phyloP scores from a whole-genome alignment of 2,113 vertebrate genomes.

The Pachyramphus minor region DNA sequence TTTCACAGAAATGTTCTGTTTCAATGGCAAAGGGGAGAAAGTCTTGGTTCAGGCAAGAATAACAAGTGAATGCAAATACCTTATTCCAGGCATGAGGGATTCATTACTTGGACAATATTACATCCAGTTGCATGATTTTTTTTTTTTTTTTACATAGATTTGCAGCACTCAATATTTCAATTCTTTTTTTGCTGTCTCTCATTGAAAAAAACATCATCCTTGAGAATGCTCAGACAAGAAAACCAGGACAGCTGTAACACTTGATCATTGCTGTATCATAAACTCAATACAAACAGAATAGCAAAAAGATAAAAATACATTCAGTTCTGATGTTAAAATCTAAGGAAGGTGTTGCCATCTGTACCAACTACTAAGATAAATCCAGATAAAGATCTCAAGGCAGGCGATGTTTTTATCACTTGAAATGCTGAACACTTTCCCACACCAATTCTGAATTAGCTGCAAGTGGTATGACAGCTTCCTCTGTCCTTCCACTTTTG shows the following conservation, averaged over 20 bases:
- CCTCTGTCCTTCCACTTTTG: background rate
- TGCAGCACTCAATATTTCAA: background rate
- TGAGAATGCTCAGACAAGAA: background rate
- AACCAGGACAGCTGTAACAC: background rate
- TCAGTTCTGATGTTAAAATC: background rate
- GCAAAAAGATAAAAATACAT: background rate
- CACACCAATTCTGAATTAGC: background rate
- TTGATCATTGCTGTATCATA: background rate
- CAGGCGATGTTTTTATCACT: background rate
- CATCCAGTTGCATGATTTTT: background rate
- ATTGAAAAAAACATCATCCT: background rate
- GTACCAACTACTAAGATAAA: background rate
- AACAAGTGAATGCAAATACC: background rate
- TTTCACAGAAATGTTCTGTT: background rate
- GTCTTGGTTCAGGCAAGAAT: background rate
- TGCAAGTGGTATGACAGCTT: background rate
- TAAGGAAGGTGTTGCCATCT: background rate
- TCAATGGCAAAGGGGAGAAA: background rate
- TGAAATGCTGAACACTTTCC: background rate
- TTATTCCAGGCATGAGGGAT: background rate
- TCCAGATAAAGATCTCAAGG: background rate
- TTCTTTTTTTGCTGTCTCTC: background rate
- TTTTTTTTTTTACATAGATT: background rate
- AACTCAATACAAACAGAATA: background rate
- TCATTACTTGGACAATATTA: background rate